These are phyloP conservation scores for Pionites leucogaster DNA, from an alignment of 2,113 vertebrate genomes.

Conservation along the genomic window DNA sequence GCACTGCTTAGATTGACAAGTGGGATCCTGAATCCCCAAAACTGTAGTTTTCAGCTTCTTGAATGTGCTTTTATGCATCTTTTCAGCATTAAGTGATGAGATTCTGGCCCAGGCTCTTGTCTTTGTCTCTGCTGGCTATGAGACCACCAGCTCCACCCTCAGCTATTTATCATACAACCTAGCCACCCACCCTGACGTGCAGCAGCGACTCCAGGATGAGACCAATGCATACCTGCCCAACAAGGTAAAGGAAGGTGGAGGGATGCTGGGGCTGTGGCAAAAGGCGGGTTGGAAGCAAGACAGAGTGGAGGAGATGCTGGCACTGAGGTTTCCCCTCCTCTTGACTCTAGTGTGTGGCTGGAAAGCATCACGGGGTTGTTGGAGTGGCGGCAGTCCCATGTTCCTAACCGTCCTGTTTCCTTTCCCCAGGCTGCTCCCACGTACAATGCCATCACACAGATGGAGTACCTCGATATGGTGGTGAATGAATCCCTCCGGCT, in stretches of 20 bases:
- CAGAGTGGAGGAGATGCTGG: not conserved
- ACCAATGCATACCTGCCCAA: constrained; percentile 74
- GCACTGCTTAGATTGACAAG: not conserved
- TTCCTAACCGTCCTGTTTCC: not conserved
- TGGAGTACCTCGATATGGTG: constrained; percentile 86
- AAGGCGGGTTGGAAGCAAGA: not conserved
- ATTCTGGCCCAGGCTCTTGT: constrained; percentile 78
- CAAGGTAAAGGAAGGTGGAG: constrained; percentile 55
- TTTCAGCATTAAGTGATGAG: constrained; percentile 78
- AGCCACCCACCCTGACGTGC: constrained; percentile 74
- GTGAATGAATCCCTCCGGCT: constrained; percentile 81
- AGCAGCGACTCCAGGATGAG: constrained; percentile 78
- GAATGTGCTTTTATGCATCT: not conserved
- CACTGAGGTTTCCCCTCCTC: not conserved
- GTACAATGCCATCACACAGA: constrained; percentile 74
- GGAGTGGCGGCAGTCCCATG: not conserved
- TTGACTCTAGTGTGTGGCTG: not conserved
- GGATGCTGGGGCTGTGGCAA: not conserved
- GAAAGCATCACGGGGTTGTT: fast-evolving
- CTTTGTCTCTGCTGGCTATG: constrained; percentile 83
- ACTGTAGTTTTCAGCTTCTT: not conserved
- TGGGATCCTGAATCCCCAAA: not conserved
- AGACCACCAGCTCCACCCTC: constrained; percentile 78
- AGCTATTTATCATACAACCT: constrained; percentile 73
- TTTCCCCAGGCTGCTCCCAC: constrained; percentile 63